phyloP scores from a whole-genome alignment of 2,797 vertebrate species.

The Amblyraja radiata region DNA sequence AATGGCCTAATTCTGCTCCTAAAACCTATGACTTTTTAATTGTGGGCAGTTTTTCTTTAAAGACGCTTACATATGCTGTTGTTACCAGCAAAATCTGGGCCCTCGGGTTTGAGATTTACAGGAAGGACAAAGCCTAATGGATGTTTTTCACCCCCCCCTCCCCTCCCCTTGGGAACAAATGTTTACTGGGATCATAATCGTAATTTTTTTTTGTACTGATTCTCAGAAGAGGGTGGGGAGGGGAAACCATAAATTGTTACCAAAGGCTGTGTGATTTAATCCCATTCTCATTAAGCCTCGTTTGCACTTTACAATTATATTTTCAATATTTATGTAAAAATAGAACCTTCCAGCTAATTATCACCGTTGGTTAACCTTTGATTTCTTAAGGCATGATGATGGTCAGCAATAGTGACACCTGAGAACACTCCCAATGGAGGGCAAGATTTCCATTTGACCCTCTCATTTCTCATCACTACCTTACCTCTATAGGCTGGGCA shows the following conservation, averaged over 20 bases:
- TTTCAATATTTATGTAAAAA: neutral
- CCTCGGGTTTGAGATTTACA: neutral
- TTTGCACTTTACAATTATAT: conserved; percentile 31
- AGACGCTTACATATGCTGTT: too few species aligned
- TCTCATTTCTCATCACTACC: too few species aligned
- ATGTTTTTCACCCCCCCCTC: neutral
- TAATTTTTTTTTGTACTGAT: neutral
- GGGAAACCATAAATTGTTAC: neutral
- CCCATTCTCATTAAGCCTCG: neutral
- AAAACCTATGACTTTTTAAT: too few species aligned
- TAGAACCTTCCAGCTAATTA: neutral
- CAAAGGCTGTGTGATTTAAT: conserved; percentile 24
- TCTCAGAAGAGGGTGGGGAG: neutral
- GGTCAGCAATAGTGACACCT: neutral
- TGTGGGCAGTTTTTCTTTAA: too few species aligned
- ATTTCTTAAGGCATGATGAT: neutral
- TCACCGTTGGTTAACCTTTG: neutral
- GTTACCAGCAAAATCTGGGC: too few species aligned
- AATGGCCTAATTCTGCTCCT: too few species aligned
- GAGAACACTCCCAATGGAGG: neutral
- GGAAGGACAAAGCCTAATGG: neutral
- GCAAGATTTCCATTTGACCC: neutral
- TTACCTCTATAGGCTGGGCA: too few species aligned
- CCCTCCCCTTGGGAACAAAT: neutral
- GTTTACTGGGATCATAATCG: neutral